Conservation (phyloP, 2,888 invertebrate species). For the Marasmarcha lunaedactyla region DNA sequence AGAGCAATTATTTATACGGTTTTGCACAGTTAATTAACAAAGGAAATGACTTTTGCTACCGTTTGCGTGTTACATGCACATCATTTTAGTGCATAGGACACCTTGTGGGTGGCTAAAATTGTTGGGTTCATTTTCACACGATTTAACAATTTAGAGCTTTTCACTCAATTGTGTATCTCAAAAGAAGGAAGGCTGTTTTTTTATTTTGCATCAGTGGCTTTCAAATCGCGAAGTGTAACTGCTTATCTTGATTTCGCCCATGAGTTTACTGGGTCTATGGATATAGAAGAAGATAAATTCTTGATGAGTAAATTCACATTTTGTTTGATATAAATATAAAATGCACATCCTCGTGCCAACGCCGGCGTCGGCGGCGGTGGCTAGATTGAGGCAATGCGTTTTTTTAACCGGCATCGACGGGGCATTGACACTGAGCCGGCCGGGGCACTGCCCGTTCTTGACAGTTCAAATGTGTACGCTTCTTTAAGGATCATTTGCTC, state of each 20-base stretch:
- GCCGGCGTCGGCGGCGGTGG: slow-evolving; percentile 32
- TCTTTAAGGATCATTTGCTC: slow-evolving; percentile 48
- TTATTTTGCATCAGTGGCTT: too few species aligned
- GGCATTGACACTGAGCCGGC: slow-evolving; percentile 54
- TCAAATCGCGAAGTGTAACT: too few species aligned
- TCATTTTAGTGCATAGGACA: slow-evolving; percentile 18
- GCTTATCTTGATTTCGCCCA: too few species aligned
- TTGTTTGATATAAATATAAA: slow-evolving; percentile 13
- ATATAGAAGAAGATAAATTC: not conserved
- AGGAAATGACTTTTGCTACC: slow-evolving; percentile 44
- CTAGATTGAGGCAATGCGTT: slow-evolving; percentile 58
- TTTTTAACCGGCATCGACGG: slow-evolving; percentile 62
- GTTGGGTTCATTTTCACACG: too few species aligned
- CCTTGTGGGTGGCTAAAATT: slow-evolving; percentile 27
- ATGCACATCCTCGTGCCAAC: slow-evolving; percentile 31
- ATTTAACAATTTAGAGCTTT: too few species aligned
- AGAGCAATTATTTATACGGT: slow-evolving; percentile 49
- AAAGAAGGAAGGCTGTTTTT: too few species aligned
- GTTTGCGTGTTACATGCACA: slow-evolving; percentile 48
- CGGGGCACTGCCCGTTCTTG: slow-evolving; percentile 69
- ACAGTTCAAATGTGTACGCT: slow-evolving; percentile 68
- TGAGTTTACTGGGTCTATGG: too few species aligned
- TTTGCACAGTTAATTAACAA: slow-evolving; percentile 52
- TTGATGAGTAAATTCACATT: not conserved
- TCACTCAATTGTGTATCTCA: too few species aligned